Percentiles rank a stretch among this genome's conserved stretches.
These are phyloP conservation scores for Stenchaetothrips biformis DNA, from an alignment of 2,888 invertebrate species.

Conservation along the genomic window DNA sequence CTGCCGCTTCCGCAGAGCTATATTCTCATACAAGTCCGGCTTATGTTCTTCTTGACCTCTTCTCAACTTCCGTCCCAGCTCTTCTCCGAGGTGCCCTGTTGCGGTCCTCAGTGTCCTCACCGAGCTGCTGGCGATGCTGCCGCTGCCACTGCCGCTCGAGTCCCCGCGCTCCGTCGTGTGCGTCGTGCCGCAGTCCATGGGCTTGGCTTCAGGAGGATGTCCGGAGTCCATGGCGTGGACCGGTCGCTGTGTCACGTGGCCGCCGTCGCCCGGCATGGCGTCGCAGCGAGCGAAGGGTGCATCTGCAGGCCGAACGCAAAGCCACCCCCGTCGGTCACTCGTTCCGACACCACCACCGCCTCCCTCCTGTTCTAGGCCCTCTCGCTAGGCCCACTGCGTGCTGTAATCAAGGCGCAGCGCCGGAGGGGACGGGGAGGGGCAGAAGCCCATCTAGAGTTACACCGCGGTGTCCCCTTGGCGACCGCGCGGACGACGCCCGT, in stretches of 20 bases:
- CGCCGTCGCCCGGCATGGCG: not conserved
- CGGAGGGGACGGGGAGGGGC: not conserved
- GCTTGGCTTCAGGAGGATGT: not conserved
- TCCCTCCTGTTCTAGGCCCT: not conserved
- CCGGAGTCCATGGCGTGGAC: not conserved
- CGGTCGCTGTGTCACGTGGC: not conserved
- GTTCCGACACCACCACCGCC: not conserved
- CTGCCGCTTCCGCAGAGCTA: too few relatives aligned
- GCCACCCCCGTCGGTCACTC: too few relatives aligned
- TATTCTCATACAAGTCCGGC: too few relatives aligned
- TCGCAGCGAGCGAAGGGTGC: not conserved
- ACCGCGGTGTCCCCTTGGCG: not conserved
- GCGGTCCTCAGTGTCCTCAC: not conserved
- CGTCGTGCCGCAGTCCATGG: not conserved
- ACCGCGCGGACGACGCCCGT: not conserved
- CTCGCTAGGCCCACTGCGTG: not conserved
- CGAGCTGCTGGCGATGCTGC: constrained; percentile 14
- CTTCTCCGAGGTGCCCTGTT: too few relatives aligned
- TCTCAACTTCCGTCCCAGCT: too few relatives aligned
- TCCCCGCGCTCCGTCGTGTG: not conserved
- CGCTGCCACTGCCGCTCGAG: not conserved
- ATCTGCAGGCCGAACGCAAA: too few relatives aligned
- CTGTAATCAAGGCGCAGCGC: not conserved
- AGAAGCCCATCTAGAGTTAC: constrained; percentile 18
- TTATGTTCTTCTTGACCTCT: too few relatives aligned